Evolutionary conservation across 2,113 vertebrate species (phyloP), one percentile per base, ranked within the genome.

Genomic region (Poicephalus gulielmi): DNA sequence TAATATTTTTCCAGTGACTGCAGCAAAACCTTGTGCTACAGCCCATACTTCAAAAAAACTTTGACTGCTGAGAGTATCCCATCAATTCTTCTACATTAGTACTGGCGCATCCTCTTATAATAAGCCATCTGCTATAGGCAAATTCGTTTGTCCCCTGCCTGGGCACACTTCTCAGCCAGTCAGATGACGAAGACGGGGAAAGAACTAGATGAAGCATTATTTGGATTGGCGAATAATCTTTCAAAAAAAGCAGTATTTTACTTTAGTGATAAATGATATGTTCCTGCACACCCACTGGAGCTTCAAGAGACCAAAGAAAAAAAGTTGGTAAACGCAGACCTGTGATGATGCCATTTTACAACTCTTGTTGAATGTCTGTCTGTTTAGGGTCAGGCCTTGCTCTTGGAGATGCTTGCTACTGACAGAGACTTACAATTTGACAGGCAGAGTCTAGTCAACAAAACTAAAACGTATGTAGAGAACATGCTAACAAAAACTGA

Each of bases 51-150:
- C 83, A 76, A 59, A 59, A 59, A 24, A 59, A 35, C 57, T 59
- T 23, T 35, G 57, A 59, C 43, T 92, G 66, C 88, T 84, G 57
- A 91, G 67, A 92, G 53, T 30, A 91, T 77, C 52, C 60, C 87
- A 52, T 96, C 83, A 96, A 57, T 94, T 91, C 47, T 83, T 83
- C 62, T 49, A 59, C 77, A 79, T 66, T 82, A 86, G 35, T 33
- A 68, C 52, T 82, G 63, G 43, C 0, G 0, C 73, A 96, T 82
- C 52, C 44, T 92, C 90, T 84, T 73, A 95, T 66, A 96, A 94
- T 53, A 94, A 96, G 66, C 83, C 78, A 92, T 88, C 88, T 89
- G 90, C 77, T 95, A 66, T 85, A 84, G 81, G 67, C 76, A 91
- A 88, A 92, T 71, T 82, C 62, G 66, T 90, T 78, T 75, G 55